Evolutionary conservation across 2,113 vertebrate species (phyloP).

Genomic region (Strix aluco): DNA sequence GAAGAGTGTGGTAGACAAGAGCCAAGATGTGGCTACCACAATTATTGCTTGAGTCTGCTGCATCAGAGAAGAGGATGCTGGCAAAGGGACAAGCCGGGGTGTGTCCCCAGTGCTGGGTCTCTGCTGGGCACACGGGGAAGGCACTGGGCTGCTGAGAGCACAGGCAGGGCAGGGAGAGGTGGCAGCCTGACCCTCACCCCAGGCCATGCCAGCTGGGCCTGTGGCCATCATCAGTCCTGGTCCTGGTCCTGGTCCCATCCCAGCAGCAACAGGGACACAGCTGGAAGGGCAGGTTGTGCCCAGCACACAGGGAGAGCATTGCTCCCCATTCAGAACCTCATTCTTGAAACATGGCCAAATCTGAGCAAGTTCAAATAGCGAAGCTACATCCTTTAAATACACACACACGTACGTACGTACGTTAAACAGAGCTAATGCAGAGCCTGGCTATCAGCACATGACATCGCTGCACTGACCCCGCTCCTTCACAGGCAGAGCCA

Average conservation of each 20-base stretch:
- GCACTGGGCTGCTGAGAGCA: not conserved
- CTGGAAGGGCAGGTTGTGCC: not conserved
- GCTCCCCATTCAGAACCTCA: not conserved
- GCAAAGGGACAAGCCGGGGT: not conserved
- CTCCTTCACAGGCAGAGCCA: not conserved
- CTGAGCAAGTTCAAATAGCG: not conserved
- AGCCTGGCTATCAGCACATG: not conserved
- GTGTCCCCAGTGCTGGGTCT: not conserved
- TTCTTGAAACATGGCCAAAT: not conserved
- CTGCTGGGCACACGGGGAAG: not conserved
- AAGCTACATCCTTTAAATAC: not conserved
- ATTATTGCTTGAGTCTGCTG: not conserved
- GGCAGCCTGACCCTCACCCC: not conserved
- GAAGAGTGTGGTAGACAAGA: not conserved
- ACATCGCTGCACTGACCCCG: not conserved
- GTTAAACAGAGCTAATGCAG: accelerated
- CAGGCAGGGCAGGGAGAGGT: not conserved
- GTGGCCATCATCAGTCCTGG: not conserved
- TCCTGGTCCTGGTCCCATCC: not conserved
- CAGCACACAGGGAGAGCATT: not conserved
- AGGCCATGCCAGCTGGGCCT: not conserved
- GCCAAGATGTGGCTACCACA: not conserved
- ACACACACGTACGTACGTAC: accelerated
- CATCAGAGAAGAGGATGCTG: not conserved
- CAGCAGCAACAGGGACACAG: not conserved